Evolutionary conservation across 1,140 invertebrate species (phyloP), one percentile per base, ranked within the genome.

Genomic region (Zaprionus vittiger): DNA sequence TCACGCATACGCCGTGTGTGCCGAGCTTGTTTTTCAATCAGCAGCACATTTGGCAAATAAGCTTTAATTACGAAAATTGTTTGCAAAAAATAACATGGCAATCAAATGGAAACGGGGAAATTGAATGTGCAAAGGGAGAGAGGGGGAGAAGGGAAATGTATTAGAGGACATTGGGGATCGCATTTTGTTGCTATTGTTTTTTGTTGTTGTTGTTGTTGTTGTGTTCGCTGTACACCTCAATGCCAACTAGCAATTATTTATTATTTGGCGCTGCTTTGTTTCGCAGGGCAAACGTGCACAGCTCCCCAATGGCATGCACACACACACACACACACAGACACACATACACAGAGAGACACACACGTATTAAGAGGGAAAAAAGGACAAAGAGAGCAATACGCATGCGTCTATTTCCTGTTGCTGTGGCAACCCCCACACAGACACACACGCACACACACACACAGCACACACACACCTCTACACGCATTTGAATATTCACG

Each of bases 201-300:
- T 6, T 68, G 28, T 31, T 62, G 22, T 44, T 49, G 49, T 6
- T 59, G 54, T n/a, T 55, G 49, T 6, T 68, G 54, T n/a, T 55
- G 11, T 61, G 41, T 28, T 49, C 55, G 63, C 52, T 64, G 47
- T 84, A 76, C 84, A 87, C 74, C 83, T 89, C 84, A 81, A 89
- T 83, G 83, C 78, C 84, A 87, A 89, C 84, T 83, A 87, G 84
- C 81, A 87, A 87, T 87, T 87, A 87, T 87, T 87, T 87, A 87
- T 87, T 87, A 89, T 87, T 87, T 89, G 85, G 81, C 84, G 85
- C 73, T 89, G 84, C 85, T 90, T 89, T 87, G 87, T 86, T 87
- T 87, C 77, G 77, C 77, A 80, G 79, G 55, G 66, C 78, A 71
- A 85, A 80, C 81, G 78, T 80, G 79, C 66, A 37, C n/a, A 52